Conservation (phyloP, 2,113 vertebrate genomes). For the Lutjanus erythropterus region DNA sequence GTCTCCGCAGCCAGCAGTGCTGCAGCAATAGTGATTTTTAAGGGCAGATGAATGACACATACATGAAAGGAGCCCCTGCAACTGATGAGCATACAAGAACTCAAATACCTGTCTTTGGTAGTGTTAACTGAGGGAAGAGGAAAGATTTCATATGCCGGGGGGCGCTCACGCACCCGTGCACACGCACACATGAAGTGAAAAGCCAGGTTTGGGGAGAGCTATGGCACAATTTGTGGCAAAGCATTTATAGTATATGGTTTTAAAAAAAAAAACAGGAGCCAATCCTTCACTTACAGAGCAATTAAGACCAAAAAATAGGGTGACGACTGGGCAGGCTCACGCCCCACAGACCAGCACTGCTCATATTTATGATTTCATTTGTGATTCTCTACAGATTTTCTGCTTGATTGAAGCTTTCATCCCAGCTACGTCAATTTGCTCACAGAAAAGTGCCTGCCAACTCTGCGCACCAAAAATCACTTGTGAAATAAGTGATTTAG, state of each 20-base stretch:
- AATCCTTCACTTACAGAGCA: constrained; percentile 26
- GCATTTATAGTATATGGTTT: not conserved
- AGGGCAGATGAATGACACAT: constrained; percentile 56
- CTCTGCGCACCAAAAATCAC: constrained; percentile 38
- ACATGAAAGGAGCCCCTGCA: constrained; percentile 42
- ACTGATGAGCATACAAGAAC: constrained; percentile 19
- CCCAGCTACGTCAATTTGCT: constrained; percentile 26
- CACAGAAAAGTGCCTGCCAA: constrained; percentile 44
- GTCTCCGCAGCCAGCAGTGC: constrained; percentile 38
- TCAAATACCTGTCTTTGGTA: constrained; percentile 26
- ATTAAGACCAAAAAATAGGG: not conserved
- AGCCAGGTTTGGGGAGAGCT: constrained; percentile 22
- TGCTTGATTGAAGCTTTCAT: constrained; percentile 38
- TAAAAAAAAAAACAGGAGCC: constrained; percentile 2
- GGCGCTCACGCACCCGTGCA: not conserved
- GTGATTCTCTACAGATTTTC: constrained; percentile 54
- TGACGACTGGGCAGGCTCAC: constrained; percentile 17
- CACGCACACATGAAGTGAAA: constrained; percentile 22
- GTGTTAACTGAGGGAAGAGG: constrained; percentile 36
- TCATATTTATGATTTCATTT: constrained; percentile 28
- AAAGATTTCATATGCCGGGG: constrained; percentile 26
- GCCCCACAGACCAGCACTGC: constrained; percentile 20
- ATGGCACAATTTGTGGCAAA: constrained; percentile 3
- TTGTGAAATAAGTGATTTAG: constrained; percentile 23
- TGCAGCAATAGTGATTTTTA: constrained; percentile 33